Conservation (phyloP, 2,797 vertebrate genomes). For the Propithecus perrieri region DNA sequence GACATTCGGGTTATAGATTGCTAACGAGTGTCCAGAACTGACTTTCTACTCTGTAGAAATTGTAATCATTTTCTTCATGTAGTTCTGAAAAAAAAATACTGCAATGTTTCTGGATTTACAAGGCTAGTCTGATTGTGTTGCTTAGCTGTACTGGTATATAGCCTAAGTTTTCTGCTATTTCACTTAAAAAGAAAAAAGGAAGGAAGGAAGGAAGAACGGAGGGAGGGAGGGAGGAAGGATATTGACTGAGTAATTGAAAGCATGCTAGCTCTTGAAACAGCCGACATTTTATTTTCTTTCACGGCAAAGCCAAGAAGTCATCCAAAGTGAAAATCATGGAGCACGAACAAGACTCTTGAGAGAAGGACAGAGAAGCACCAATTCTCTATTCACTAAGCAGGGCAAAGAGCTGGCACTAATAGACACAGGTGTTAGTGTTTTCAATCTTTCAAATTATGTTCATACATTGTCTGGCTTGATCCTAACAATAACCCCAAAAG, state of each 20-base stretch:
- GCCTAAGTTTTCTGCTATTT: neutral
- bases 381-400: neutral
- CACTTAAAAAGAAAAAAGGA: neutral
- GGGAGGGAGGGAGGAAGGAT: neutral
- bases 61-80: neutral
- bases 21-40: neutral
- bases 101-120: neutral
- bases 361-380: neutral
- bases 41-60: neutral
- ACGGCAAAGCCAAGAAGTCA: neutral
- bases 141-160: neutral
- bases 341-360: neutral
- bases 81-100: neutral
- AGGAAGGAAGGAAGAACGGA: neutral
- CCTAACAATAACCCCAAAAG: neutral
- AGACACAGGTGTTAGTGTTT: neutral
- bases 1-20: neutral
- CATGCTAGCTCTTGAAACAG: conserved; percentile 6
- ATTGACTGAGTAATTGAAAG: conserved; percentile 28
- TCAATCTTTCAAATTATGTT: neutral
- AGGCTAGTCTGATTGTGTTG: neutral
- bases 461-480: neutral
- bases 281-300: conserved; percentile 65
- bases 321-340: conserved; percentile 15
- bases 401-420: neutral